These are phyloP conservation scores for Eurosta solidaginis DNA, from an alignment of 1,140 invertebrate species.

Conservation along the genomic window DNA sequence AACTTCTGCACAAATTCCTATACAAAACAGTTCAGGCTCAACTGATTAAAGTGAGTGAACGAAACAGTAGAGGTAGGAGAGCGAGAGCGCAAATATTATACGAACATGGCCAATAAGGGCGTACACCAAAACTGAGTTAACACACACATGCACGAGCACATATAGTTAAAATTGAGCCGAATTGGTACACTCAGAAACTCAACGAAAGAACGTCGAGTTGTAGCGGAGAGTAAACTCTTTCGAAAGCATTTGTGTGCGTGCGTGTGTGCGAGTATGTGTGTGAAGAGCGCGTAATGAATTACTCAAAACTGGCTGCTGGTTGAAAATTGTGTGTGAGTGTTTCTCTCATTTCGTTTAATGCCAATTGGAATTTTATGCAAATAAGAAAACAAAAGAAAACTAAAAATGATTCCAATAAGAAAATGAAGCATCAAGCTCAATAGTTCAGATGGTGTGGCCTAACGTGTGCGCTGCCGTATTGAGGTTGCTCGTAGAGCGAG, in stretches of 20 bases:
- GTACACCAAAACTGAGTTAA: conserved; percentile 4
- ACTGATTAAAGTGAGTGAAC: no score
- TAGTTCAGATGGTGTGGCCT: conserved; percentile 35
- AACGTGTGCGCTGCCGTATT: neutral
- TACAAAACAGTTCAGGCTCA: neutral
- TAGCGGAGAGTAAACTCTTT: neutral
- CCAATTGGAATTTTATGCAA: conserved; percentile 7
- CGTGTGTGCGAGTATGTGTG: neutral
- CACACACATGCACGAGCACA: neutral
- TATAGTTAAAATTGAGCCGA: neutral
- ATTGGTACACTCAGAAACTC: neutral
- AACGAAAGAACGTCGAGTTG: neutral
- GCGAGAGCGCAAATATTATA: neutral
- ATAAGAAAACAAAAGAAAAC: conserved; percentile 40
- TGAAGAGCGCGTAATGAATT: neutral
- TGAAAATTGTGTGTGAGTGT: neutral
- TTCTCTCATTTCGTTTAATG: neutral
- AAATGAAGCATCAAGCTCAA: neutral
- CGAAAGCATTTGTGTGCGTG: neutral
- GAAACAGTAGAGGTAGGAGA: neutral
- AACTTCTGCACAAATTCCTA: neutral
- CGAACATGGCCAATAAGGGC: neutral
- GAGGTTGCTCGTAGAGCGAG: neutral
- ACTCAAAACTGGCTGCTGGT: neutral
- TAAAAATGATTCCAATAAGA: neutral